Evolutionary conservation across 37 sponge, comb jelly and placozoan species (phyloP).

Genomic region (Halisarca cf. caerulea): DNA sequence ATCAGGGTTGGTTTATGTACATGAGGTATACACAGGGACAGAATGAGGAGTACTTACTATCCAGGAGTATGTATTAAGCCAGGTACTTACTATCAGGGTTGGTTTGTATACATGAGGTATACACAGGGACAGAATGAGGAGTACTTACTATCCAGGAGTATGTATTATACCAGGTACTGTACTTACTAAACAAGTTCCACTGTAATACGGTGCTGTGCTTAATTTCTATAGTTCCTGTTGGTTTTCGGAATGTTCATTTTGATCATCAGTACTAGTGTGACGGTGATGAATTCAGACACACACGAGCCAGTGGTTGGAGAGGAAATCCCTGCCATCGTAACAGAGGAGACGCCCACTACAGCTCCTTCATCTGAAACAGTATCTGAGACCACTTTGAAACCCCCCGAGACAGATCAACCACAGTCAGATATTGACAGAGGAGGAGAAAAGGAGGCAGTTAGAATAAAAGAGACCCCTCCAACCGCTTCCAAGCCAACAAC

Average conservation of each 20-base stretch:
- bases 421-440: not conserved
- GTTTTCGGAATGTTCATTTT: not conserved
- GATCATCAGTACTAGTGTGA: constrained; percentile 4
- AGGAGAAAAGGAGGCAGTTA: not conserved
- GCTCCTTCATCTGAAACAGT: not conserved
- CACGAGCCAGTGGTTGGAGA: not conserved
- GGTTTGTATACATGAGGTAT: no score
- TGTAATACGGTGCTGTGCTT: no score
- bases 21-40: no score
- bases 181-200: no score
- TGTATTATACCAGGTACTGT: no score
- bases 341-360: no score
- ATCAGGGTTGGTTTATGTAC: no score
- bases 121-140: no score
- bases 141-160: no score
- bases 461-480: not conserved
- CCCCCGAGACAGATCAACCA: not conserved
- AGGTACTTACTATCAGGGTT: no score
- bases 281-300: not conserved
- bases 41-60: no score
- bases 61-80: no score
- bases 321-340: not conserved
- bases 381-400: not conserved
- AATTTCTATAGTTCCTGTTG: not conserved
- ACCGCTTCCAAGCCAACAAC: not conserved